Conservation (phyloP, 30 jellyfish, hydroid and myxozoan genomes). For the Cassiopea xamachana region DNA sequence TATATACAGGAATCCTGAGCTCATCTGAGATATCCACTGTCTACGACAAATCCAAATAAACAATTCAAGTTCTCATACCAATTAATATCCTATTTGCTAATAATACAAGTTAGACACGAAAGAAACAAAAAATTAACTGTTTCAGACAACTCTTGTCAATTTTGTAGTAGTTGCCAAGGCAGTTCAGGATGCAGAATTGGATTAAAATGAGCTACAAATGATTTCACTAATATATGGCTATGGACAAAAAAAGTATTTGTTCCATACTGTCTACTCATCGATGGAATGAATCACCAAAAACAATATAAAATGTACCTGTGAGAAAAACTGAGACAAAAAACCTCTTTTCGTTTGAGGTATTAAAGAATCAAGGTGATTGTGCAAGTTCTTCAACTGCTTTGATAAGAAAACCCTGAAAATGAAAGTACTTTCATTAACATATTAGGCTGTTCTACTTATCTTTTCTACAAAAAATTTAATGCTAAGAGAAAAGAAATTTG, state of each 20-base stretch:
- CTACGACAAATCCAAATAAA: slow-evolving; percentile 17
- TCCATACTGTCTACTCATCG: too few species aligned
- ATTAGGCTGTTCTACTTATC: background rate
- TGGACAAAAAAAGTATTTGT: too few species aligned
- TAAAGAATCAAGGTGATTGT: slow-evolving; percentile 76
- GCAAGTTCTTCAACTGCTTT: slow-evolving; percentile 76
- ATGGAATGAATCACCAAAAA: background rate
- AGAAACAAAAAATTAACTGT: too few species aligned
- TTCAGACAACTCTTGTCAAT: too few species aligned
- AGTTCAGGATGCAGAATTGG: too few species aligned
- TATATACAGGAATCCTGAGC: slow-evolving; percentile 88
- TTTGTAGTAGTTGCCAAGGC: too few species aligned
- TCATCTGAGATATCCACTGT: slow-evolving; percentile 93
- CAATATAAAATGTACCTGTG: slow-evolving; percentile 73
- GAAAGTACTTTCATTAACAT: background rate
- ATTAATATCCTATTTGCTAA: too few species aligned
- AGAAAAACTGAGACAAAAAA: slow-evolving; percentile 86
- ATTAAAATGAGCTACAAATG: too few species aligned
- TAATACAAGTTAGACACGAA: too few species aligned
- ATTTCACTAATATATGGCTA: too few species aligned
- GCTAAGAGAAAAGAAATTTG: too few species aligned
- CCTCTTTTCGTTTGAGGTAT: slow-evolving; percentile 90
- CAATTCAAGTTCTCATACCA: too few species aligned
- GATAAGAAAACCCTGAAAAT: slow-evolving; percentile 85
- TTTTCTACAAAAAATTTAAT: background rate